Percentiles rank a stretch among this genome's conserved stretches.
phyloP scores from a whole-genome alignment of 2,113 vertebrate species.

The Cettia cetti region DNA sequence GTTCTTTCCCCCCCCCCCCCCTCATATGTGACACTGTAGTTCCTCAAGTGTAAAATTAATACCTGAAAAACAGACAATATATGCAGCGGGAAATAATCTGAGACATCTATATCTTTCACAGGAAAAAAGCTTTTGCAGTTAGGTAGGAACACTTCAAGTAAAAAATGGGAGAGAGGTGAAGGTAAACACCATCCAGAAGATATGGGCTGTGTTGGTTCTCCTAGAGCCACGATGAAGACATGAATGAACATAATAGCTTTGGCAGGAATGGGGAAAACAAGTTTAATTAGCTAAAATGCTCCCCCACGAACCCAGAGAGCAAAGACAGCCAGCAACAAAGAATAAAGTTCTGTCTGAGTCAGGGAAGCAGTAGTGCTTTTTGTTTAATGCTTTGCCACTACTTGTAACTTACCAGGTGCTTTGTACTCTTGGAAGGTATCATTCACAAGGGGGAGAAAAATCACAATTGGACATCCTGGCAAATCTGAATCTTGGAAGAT shows the following conservation, averaged over 20 bases:
- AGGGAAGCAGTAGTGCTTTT: neutral
- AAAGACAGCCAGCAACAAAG: neutral
- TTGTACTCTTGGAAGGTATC: slow-evolving; percentile 77
- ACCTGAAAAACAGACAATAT: neutral
- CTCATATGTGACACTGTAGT: neutral
- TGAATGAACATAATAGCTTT: neutral
- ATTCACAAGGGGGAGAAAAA: slow-evolving; percentile 80
- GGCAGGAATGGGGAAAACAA: neutral
- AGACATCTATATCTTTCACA: neutral
- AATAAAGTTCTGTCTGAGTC: neutral
- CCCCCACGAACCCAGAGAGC: neutral
- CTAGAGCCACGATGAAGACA: neutral
- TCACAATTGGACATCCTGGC: slow-evolving; percentile 58
- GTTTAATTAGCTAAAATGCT: neutral
- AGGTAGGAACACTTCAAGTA: neutral
- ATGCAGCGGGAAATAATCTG: neutral
- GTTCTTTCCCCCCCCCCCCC: too few species aligned
- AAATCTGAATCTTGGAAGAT: slow-evolving; percentile 58
- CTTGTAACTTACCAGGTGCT: slow-evolving; percentile 72
- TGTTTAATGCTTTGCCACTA: neutral
- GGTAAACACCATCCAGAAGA: neutral
- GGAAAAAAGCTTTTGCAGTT: neutral
- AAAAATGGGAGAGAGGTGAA: neutral
- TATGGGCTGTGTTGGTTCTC: neutral
- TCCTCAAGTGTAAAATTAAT: neutral